Conservation (phyloP, 2,888 invertebrate species). For the Lithophane leautieri region DNA sequence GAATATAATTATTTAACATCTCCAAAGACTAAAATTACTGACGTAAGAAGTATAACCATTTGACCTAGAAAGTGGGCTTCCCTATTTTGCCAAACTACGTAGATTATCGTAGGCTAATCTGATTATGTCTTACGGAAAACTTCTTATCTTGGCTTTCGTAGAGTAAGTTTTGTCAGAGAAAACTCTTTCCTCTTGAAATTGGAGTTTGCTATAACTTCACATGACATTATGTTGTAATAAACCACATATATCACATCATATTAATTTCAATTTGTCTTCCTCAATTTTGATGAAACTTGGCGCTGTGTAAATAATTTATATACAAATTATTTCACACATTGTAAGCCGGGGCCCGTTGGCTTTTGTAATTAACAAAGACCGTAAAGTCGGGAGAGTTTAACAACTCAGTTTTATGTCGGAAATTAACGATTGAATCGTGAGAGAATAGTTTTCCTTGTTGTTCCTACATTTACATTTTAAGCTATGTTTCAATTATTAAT, state of each 20-base stretch:
- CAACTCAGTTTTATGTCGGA: constrained; percentile 70
- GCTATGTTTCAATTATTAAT: constrained; percentile 20
- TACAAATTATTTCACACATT: constrained; percentile 61
- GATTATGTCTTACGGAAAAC: constrained; percentile 29
- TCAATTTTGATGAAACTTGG: constrained; percentile 24
- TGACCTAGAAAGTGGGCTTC: constrained; percentile 9
- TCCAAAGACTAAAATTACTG: background rate
- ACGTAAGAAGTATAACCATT: background rate
- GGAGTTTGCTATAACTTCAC: background rate
- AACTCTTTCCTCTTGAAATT: background rate
- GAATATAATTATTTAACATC: background rate
- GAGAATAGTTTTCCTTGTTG: constrained; percentile 67
- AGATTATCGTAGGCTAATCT: constrained; percentile 42
- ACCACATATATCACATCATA: constrained; percentile 11
- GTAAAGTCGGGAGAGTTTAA: constrained; percentile 61
- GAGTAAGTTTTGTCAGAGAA: constrained; percentile 22
- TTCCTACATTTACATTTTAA: constrained; percentile 50
- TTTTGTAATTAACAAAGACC: constrained; percentile 68
- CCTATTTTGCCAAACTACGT: constrained; percentile 3
- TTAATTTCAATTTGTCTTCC: constrained; percentile 42
- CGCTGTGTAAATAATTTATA: constrained; percentile 44
- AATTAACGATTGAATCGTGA: constrained; percentile 75
- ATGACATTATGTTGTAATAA: constrained; percentile 2
- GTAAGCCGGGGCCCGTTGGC: constrained; percentile 45
- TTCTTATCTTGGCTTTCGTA: constrained; percentile 8